These are phyloP conservation scores for Chaunax sp. DNA, from an alignment of 2,797 vertebrate genomes.

Conservation along the genomic window DNA sequence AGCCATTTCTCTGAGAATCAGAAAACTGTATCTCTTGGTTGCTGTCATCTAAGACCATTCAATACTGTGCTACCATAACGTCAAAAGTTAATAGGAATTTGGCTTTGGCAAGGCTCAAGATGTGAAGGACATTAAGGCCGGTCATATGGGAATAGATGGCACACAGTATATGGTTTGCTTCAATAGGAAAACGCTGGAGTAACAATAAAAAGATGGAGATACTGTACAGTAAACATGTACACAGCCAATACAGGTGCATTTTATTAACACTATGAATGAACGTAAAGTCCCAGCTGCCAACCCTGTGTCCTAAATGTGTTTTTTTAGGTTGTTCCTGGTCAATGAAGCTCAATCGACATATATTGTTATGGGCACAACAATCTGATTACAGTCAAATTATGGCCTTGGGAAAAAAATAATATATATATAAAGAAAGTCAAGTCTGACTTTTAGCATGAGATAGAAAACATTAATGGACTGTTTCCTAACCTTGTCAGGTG, in stretches of 20 bases:
- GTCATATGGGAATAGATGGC: constrained; percentile 4
- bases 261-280: constrained; percentile 2
- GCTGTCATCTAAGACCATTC: constrained; percentile 69
- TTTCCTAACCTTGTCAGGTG: not conserved
- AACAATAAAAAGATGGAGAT: constrained; percentile 12
- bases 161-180: constrained; percentile 10
- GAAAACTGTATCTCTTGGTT: constrained; percentile 70
- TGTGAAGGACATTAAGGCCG: constrained; percentile 34
- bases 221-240: constrained; percentile 11
- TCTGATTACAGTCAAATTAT: not conserved
- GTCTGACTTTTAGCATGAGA: not conserved
- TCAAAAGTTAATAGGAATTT: constrained; percentile 56
- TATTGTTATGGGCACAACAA: not conserved
- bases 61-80: constrained; percentile 38
- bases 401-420: not conserved
- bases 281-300: not conserved
- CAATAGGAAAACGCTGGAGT: not conserved
- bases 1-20: constrained; percentile 78
- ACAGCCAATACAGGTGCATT: not conserved
- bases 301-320: not conserved
- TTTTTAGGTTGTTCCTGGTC: not conserved
- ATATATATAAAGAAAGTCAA: not conserved
- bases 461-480: not conserved
- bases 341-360: not conserved
- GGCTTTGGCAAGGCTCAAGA: constrained; percentile 34